Evolutionary conservation across 1,140 invertebrate genomes (phyloP).

Genomic region (Drosophila watanabei): DNA sequence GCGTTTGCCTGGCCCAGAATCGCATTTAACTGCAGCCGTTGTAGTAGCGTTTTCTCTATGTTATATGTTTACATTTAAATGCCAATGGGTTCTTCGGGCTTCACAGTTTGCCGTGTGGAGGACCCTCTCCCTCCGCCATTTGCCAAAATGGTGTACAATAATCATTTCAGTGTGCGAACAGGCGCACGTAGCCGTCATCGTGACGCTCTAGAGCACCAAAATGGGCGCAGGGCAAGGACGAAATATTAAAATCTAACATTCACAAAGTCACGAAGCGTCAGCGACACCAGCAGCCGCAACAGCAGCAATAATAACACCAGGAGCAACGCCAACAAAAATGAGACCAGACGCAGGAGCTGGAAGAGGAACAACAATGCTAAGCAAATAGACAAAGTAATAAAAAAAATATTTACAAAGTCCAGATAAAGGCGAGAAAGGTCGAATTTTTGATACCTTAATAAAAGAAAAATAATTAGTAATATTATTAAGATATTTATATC

Average conservation of each 20-base stretch:
- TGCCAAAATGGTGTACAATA: conserved; percentile 71
- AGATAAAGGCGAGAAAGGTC: not conserved
- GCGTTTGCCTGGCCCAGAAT: conserved; percentile 67
- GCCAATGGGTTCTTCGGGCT: conserved; percentile 39
- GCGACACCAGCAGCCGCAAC: conserved; percentile 49
- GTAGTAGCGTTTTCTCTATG: conserved; percentile 17
- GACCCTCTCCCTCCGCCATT: conserved; percentile 39
- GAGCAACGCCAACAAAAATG: conserved; percentile 38
- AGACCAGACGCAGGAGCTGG: not conserved
- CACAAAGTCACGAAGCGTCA: conserved; percentile 58
- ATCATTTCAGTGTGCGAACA: conserved; percentile 72
- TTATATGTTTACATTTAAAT: conserved; percentile 70
- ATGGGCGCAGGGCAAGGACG: conserved; percentile 44
- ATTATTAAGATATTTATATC: too few relatives aligned
- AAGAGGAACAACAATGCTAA: conserved; percentile 60
- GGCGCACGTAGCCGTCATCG: conserved; percentile 74
- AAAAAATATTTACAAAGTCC: conserved; percentile 45
- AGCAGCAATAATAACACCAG: conserved; percentile 57
- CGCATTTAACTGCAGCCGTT: conserved; percentile 71
- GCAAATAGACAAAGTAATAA: conserved; percentile 80
- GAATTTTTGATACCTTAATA: not conserved
- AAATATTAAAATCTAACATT: conserved; percentile 79
- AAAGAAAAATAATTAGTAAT: not conserved
- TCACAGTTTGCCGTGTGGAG: not conserved
- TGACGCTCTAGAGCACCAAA: conserved; percentile 58